Evolutionary conservation across 2,797 vertebrate species (phyloP), one percentile per base, ranked within the genome.

Genomic region (Trachurus trachurus): DNA sequence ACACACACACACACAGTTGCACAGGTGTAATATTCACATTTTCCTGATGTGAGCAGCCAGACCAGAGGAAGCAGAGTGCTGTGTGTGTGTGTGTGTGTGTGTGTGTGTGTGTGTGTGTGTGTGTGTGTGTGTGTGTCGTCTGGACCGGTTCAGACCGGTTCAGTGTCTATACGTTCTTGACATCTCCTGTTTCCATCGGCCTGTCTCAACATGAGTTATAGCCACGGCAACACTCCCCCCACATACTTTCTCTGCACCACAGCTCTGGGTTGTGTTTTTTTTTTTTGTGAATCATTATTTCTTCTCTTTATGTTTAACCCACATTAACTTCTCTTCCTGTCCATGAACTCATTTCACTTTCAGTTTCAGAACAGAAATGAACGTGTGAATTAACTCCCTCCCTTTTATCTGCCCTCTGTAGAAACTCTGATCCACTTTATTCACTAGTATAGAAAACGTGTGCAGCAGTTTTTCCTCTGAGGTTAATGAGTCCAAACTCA

Each of bases 121-220:
- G n/a, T n/a, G n/a, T n/a, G n/a, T n/a, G n/a, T n/a, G n/a, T n/a
- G 26, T 7, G 37, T 9, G 37, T 7, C 37, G 37, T 39, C 37
- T 39, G 37, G 6, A 7, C 40, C 8, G 12, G 40, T 74, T 64
- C 9, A 52, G 76, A 66, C 80, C 19, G 22, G 78, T 72, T 74
- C 56, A 37, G 67, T 34, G 50, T 71, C 50, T 42, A 5, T 22
- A n/a, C 31, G 70, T 70, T 52, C 60, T 19, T 64, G 57, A 37
- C 71, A 8, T 72, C 79, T 86, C 66, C 69, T 53, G 86, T 82
- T 80, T 77, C 81, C 84, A 26, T 12, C 11, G 17, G 64, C 90
- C 37, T 90, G 91, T 88, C 84, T 72, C 15, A 59, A 92, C 90
- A 87, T 71, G 90, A 88, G 12, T 10, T 19, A 62, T 12, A 63